Conservation (phyloP, 2,888 invertebrate species). For the Eupithecia centaureata region DNA sequence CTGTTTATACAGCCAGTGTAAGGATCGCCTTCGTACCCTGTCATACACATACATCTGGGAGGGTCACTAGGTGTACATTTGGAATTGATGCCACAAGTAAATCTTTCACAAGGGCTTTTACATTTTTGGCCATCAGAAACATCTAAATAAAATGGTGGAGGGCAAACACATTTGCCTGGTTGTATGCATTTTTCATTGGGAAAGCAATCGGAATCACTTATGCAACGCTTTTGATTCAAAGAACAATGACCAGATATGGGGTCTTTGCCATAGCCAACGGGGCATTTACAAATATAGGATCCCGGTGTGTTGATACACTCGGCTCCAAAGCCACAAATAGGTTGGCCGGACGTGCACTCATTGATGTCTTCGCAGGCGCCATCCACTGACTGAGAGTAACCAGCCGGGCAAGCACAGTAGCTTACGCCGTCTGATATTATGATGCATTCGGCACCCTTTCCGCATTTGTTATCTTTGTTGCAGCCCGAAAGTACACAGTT, state of each 20-base stretch:
- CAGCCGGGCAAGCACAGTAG: constrained; percentile 96
- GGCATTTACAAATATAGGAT: constrained; percentile 91
- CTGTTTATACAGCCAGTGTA: constrained; percentile 92
- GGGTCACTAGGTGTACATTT: constrained; percentile 95
- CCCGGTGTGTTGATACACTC: constrained; percentile 92
- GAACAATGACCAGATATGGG: constrained; percentile 92
- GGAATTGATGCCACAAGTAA: constrained; percentile 94
- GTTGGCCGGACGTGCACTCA: constrained; percentile 90
- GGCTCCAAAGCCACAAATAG: constrained; percentile 93
- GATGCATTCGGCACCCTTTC: constrained; percentile 94
- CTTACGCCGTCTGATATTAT: constrained; percentile 95
- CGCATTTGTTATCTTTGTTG: constrained; percentile 91
- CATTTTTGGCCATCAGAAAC: constrained; percentile 92
- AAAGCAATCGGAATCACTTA: constrained; percentile 92
- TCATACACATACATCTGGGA: constrained; percentile 93
- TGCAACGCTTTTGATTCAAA: constrained; percentile 91
- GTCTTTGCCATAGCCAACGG: constrained; percentile 92
- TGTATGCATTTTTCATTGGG: constrained; percentile 95
- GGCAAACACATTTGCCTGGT: constrained; percentile 95
- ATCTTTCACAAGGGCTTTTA: constrained; percentile 96
- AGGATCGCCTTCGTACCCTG: constrained; percentile 94
- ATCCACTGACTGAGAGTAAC: constrained; percentile 89
- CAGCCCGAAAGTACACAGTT: constrained; percentile 94
- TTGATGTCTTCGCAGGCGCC: constrained; percentile 94
- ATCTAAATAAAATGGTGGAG: constrained; percentile 95